These are phyloP conservation scores for Hoplostethus mediterraneus DNA, from an alignment of 2,797 vertebrate species.

Conservation along the genomic window DNA sequence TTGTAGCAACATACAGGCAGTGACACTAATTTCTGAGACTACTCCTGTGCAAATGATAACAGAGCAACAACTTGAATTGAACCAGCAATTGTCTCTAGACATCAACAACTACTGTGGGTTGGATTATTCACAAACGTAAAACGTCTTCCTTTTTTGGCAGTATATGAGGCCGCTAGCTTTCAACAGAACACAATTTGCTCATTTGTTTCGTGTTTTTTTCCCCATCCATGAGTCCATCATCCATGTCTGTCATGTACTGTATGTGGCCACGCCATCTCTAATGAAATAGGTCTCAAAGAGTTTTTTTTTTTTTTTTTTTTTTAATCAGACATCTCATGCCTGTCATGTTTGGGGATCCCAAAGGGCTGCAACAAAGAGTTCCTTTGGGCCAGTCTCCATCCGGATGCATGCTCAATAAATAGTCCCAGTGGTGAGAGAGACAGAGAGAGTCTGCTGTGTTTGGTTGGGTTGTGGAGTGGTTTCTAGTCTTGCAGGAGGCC, in stretches of 20 bases:
- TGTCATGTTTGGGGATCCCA: constrained; percentile 90
- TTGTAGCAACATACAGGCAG: constrained; percentile 98
- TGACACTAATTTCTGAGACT: constrained; percentile 98
- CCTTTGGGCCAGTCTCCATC: constrained; percentile 94
- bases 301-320: constrained; percentile 74
- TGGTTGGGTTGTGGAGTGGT: constrained; percentile 92
- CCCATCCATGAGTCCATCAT: constrained; percentile 90
- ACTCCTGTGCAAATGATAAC: constrained; percentile 99
- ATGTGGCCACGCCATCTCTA: constrained; percentile 92
- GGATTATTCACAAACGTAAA: constrained; percentile 99
- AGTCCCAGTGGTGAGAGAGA: constrained; percentile 92
- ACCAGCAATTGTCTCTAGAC: constrained; percentile 99
- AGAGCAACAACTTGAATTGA: constrained; percentile 99
- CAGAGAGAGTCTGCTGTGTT: constrained; percentile 89
- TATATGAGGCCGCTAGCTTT: constrained; percentile 97
- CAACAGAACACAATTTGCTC: constrained; percentile 92
- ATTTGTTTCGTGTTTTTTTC: constrained; percentile 79
- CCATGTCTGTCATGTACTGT: constrained; percentile 80
- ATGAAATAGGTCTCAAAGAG: constrained; percentile 73
- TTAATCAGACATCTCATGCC: constrained; percentile 94
- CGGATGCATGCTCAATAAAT: constrained; percentile 99
- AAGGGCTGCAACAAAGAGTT: constrained; percentile 96
- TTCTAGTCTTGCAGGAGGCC: constrained; percentile 78
- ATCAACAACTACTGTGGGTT: constrained; percentile 96
- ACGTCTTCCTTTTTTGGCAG: constrained; percentile 98